These are phyloP conservation scores for Spatula versicolor DNA, from an alignment of 2,797 vertebrate genomes.

Conservation along the genomic window DNA sequence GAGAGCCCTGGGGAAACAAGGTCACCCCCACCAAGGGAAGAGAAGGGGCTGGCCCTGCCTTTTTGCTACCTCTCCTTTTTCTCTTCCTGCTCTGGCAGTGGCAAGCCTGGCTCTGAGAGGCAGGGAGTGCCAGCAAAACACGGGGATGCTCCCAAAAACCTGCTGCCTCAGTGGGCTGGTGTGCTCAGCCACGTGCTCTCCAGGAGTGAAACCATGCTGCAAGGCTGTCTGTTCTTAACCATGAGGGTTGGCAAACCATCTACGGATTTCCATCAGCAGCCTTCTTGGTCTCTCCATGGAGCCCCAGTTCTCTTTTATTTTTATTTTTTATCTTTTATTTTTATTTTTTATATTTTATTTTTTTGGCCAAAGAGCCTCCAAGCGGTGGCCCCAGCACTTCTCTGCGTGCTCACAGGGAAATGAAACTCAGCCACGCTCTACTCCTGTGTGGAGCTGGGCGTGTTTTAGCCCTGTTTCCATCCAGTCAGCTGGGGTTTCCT, in stretches of 20 bases:
- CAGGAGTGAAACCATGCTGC: not conserved
- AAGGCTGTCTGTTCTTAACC: not conserved
- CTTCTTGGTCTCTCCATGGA: not conserved
- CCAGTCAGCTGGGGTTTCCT: too few species aligned
- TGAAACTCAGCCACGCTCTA: not conserved
- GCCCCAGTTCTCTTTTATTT: not conserved
- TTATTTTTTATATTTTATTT: too few species aligned
- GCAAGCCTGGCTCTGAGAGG: not conserved
- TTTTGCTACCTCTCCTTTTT: not conserved
- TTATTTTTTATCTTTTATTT: too few species aligned
- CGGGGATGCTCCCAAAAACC: not conserved
- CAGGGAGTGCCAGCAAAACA: not conserved
- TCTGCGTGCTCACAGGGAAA: not conserved
- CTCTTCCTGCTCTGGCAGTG: fast-evolving
- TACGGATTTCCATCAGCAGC: not conserved
- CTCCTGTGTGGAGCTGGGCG: too few species aligned
- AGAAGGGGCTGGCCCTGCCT: not conserved
- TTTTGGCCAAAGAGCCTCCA: not conserved
- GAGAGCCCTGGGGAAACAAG: not conserved
- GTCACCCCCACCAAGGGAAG: not conserved
- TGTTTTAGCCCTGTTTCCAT: too few species aligned
- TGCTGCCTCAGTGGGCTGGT: not conserved
- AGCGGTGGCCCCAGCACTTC: not conserved
- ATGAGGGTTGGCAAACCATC: not conserved
- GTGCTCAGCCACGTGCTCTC: fast-evolving